A percentile compares a stretch with the other conserved stretches of the same genome.
phyloP scores from a whole-genome alignment of 2,888 invertebrate genomes.

The Andrena hattorfiana region DNA sequence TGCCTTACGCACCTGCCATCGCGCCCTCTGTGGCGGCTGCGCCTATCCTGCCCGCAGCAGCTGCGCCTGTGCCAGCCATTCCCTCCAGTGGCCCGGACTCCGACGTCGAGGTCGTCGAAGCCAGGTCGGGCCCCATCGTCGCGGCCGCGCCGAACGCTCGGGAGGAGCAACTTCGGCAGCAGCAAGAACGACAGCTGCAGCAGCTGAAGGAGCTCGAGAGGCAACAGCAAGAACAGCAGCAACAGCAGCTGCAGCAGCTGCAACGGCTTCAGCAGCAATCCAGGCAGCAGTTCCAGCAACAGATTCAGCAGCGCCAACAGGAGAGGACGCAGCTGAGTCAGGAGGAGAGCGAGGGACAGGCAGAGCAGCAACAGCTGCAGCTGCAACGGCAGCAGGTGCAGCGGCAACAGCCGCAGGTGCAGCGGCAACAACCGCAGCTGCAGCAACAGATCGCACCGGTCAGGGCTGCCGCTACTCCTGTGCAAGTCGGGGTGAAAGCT shows the following conservation, averaged over 20 bases:
- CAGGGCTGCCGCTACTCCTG: slow-evolving; percentile 66
- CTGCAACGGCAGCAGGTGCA: slow-evolving; percentile 20
- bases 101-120: slow-evolving; percentile 82
- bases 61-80: slow-evolving; percentile 68
- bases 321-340: slow-evolving; percentile 25
- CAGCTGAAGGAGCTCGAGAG: slow-evolving; percentile 55
- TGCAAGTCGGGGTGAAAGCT: slow-evolving; percentile 30
- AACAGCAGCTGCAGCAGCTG: slow-evolving; percentile 55
- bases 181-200: slow-evolving; percentile 59
- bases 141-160: slow-evolving; percentile 37
- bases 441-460: slow-evolving; percentile 46
- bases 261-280: slow-evolving; percentile 85
- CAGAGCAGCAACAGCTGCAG: slow-evolving; percentile 2
- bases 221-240: slow-evolving; percentile 83
- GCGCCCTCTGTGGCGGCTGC: slow-evolving; percentile 74
- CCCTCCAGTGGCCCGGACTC: slow-evolving; percentile 81
- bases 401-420: slow-evolving; percentile 14
- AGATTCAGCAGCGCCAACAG: slow-evolving; percentile 66
- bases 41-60: slow-evolving; percentile 51
- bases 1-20: slow-evolving; percentile 79
- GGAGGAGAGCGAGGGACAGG: slow-evolving; percentile 25
- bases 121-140: slow-evolving; percentile 74
- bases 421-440: slow-evolving; percentile 28
- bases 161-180: slow-evolving; percentile 61
- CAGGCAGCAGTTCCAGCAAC: slow-evolving; percentile 78